Base-by-base conservation (phyloP, 2,113 vertebrate species). In the Stigmatopora argus region DNA sequence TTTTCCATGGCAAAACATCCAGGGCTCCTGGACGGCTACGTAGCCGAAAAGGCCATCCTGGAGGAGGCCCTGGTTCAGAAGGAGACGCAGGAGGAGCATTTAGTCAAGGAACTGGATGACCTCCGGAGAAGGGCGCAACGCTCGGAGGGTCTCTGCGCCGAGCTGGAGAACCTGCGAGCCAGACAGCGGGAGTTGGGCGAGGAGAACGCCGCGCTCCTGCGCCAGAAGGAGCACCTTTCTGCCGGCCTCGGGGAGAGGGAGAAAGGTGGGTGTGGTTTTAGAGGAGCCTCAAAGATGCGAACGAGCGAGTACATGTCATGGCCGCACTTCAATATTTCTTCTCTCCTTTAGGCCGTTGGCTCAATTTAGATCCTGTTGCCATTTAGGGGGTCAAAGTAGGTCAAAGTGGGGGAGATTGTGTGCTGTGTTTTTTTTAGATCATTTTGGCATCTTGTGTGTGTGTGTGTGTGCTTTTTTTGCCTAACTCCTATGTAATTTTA, bases 21-120 rank as follows among this genome's bases (percentile, higher is more conserved):
- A 98, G 96, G 95, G 15, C 86, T 97, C 66, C 80, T 95, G 0
- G 94, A 95, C 52, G 96, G 96, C 44, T 94, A 94, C 1, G 83
- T 92, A 67, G 91, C 88, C 52, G 96, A 97, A 85, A 96, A 94
- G 72, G 90, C 89, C 0, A 45, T 77, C 0, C 66, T 98, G 31
- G 94, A 96, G 80, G 93, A 94, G 73, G 83, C 83, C 0, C 75
- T 99, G 66, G 90, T 84, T 69, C 87, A 85, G 79, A 98, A 95
- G 79, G 96, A 97, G 66, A 72, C 75, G 0, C 91, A 90, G 0
- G 93, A 96, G 65, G 91, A 87, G 73, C 85, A 70, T 18, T 91
- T 98, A 0, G 91, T 91, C 5, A 76, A 92, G 49, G 93, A 97
- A 79, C 82, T 99, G 83, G 96, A 98, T 75, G 89, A 60, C 10